These are phyloP conservation scores for Orthosia incerta DNA, from an alignment of 2,888 invertebrate genomes.

Conservation along the genomic window DNA sequence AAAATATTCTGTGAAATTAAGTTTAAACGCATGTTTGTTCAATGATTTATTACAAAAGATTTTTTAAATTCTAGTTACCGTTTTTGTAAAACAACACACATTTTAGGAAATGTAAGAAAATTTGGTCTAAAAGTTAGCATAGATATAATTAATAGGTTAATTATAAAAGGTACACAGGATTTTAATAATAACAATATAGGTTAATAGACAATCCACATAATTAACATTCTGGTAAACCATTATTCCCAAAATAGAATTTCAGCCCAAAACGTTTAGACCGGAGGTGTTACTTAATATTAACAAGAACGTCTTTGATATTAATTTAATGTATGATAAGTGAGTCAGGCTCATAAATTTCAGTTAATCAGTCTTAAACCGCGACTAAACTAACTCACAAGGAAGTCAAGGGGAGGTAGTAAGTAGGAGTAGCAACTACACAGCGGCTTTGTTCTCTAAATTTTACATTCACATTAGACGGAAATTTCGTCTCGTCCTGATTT, in stretches of 20 bases:
- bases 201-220: constrained; percentile 37
- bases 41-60: background rate
- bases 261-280: constrained; percentile 31
- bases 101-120: background rate
- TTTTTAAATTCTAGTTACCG: background rate
- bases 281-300: constrained; percentile 54
- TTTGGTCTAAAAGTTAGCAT: background rate
- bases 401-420: constrained; percentile 75
- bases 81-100: no score
- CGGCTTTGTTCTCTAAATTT: constrained; percentile 84
- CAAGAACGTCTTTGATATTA: constrained; percentile 54
- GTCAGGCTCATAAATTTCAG: constrained; percentile 63
- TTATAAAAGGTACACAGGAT: constrained; percentile 10
- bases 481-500: constrained; percentile 85
- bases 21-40: background rate
- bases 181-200: constrained; percentile 20
- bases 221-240: constrained; percentile 51
- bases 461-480: constrained; percentile 85
- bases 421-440: constrained; percentile 71
- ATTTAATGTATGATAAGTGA: constrained; percentile 49
- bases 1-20: background rate
- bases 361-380: constrained; percentile 76
- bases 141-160: constrained; percentile 13
- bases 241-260: constrained; percentile 42
- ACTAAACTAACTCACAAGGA: constrained; percentile 79